Conservation (phyloP, 2,113 vertebrate genomes). For the Bothrops jararaca region DNA sequence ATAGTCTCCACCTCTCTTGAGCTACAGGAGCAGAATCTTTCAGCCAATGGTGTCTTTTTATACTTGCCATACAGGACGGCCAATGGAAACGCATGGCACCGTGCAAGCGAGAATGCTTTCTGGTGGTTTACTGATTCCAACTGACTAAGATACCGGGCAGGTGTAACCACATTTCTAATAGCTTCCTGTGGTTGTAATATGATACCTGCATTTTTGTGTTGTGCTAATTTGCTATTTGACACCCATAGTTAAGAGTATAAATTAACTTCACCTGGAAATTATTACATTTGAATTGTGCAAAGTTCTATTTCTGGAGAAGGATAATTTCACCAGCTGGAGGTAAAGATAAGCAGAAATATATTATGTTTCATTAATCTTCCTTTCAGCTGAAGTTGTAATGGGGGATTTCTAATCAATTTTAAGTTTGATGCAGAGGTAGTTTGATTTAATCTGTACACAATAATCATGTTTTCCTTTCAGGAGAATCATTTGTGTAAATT, state of each 20-base stretch:
- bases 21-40: too few relatives aligned
- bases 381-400: background rate
- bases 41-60: too few relatives aligned
- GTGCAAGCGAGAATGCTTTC: too few relatives aligned
- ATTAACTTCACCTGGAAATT: background rate
- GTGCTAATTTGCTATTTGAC: background rate
- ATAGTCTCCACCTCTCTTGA: too few relatives aligned
- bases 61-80: too few relatives aligned
- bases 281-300: background rate
- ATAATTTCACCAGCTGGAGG: background rate
- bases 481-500: background rate
- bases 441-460: background rate
- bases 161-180: too few relatives aligned
- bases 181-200: background rate
- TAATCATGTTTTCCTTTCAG: background rate
- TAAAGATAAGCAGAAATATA: background rate
- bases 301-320: background rate
- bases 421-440: background rate
- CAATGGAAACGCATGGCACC: too few relatives aligned
- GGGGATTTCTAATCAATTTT: background rate
- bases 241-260: background rate
- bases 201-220: background rate
- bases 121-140: too few relatives aligned
- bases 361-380: background rate
- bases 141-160: too few relatives aligned